phyloP scores from a whole-genome alignment of 2,113 vertebrate species.

The Lipotes vexillifer region DNA sequence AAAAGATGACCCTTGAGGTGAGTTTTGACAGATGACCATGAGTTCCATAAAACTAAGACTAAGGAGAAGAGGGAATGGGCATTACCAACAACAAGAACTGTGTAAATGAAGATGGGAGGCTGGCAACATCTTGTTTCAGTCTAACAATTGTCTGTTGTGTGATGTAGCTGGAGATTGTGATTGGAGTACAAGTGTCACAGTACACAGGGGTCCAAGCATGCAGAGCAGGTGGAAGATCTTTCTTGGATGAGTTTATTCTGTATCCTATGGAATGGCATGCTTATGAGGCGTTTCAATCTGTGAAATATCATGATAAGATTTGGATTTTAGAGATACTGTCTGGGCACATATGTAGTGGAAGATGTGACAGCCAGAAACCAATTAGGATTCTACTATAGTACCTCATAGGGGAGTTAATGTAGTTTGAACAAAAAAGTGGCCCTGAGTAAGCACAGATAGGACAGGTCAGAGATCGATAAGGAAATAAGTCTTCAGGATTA shows the following conservation, averaged over 20 bases:
- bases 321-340: neutral
- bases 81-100: neutral
- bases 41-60: neutral
- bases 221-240: neutral
- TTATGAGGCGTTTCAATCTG: neutral
- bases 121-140: neutral
- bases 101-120: neutral
- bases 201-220: rapidly evolving
- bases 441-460: neutral
- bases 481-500: neutral
- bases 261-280: neutral
- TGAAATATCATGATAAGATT: neutral
- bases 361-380: neutral
- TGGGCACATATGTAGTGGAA: neutral
- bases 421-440: neutral
- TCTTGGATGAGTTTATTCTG: neutral
- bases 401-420: neutral
- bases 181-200: neutral
- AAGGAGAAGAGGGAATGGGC: neutral
- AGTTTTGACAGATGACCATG: neutral
- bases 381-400: no score
- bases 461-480: neutral
- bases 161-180: neutral
- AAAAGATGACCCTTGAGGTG: neutral
- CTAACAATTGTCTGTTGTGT: no score